Percentiles rank a stretch among this genome's conserved stretches.
These are phyloP conservation scores for Nemotelus nigrinus DNA, from an alignment of 2,888 invertebrate species.

Conservation along the genomic window DNA sequence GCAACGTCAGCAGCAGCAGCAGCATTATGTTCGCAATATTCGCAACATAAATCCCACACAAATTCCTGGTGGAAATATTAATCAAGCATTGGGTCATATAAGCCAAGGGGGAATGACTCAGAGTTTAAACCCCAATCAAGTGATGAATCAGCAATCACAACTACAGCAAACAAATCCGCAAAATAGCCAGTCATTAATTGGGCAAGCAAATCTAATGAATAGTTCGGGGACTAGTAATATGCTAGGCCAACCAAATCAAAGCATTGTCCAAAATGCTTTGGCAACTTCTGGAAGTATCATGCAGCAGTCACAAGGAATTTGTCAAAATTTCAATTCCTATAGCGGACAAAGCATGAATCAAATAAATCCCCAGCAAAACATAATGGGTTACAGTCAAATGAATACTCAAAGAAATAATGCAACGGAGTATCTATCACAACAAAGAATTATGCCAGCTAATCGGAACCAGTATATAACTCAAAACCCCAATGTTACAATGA, in stretches of 20 bases:
- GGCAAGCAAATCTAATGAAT: constrained; percentile 61
- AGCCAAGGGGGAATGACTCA: constrained; percentile 63
- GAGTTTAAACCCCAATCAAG: constrained; percentile 53
- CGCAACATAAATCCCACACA: constrained; percentile 63
- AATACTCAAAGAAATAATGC: constrained; percentile 60
- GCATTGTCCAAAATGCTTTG: constrained; percentile 54
- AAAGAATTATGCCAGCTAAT: constrained; percentile 59
- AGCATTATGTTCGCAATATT: constrained; percentile 62
- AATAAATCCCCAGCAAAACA: constrained; percentile 62
- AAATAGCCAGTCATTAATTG: constrained; percentile 57
- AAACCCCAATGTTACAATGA: constrained; percentile 89
- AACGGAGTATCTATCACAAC: constrained; percentile 61
- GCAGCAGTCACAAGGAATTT: constrained; percentile 64
- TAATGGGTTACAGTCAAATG: constrained; percentile 63
- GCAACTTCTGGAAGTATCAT: constrained; percentile 57
- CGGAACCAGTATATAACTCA: constrained; percentile 65
- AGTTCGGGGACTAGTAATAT: constrained; percentile 53
- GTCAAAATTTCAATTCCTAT: constrained; percentile 73
- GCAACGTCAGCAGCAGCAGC: constrained; percentile 62
- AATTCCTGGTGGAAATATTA: constrained; percentile 63
- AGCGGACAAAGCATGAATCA: constrained; percentile 67
- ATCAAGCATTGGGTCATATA: constrained; percentile 64
- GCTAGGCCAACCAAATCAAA: constrained; percentile 55
- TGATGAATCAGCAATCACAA: constrained; percentile 54
- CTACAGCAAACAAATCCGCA: constrained; percentile 56